A percentile compares a stretch with the other conserved stretches of the same genome.
Evolutionary conservation across 2,797 vertebrate species (phyloP).

Genomic region (Iguana delicatissima): DNA sequence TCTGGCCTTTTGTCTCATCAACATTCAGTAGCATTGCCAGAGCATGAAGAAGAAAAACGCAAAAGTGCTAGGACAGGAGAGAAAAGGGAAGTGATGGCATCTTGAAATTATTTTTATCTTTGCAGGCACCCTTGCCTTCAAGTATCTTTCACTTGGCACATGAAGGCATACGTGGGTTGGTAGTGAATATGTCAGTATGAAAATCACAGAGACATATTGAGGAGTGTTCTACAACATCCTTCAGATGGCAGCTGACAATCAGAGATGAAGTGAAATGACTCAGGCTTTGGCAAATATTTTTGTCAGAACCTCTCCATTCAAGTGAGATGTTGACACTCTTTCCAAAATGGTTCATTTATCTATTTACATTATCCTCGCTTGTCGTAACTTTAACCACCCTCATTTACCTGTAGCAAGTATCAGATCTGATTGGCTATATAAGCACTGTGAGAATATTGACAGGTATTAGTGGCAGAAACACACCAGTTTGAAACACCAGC

Average conservation of each 20-base stretch:
- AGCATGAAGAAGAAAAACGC: rapidly evolving
- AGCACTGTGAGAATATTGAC: background rate
- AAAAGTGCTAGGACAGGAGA: background rate
- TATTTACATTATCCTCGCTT: background rate
- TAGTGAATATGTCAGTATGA: background rate
- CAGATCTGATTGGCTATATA: background rate
- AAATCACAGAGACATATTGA: background rate
- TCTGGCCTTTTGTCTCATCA: background rate
- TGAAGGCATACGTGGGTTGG: background rate
- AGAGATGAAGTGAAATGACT: background rate
- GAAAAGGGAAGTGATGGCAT: background rate
- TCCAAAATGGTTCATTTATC: background rate
- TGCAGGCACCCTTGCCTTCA: background rate
- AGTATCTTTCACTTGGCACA: background rate
- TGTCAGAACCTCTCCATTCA: background rate
- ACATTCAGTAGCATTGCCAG: background rate
- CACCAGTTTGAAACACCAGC: background rate
- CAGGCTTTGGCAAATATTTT: background rate
- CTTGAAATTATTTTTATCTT: background rate
- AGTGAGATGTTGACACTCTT: background rate
- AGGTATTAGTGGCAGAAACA: background rate
- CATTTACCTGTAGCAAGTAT: too few relatives aligned
- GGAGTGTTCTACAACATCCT: background rate
- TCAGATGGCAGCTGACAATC: background rate
- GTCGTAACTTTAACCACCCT: background rate